Evolutionary conservation across 30 jellyfish, hydroid and myxozoan genomes (phyloP).

Genomic region (Chrysaora quinquecirrha): DNA sequence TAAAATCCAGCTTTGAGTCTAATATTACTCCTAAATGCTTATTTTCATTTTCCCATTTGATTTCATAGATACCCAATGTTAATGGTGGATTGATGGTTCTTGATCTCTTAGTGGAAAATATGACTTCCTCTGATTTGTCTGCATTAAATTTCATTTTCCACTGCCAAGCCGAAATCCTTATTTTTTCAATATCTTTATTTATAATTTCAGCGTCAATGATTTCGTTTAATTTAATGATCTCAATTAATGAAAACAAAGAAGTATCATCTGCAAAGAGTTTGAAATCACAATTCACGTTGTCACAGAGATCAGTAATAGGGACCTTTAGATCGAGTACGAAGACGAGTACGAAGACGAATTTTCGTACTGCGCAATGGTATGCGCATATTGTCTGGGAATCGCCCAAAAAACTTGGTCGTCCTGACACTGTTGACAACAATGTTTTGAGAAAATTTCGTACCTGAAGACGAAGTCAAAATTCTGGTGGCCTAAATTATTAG

Average conservation of each 20-base stretch:
- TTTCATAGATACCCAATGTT: not conserved
- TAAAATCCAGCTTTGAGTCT: not conserved
- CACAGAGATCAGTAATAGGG: slow-evolving; percentile 28
- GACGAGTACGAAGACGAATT: no score
- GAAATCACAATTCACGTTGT: slow-evolving; percentile 31
- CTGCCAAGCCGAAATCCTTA: not conserved
- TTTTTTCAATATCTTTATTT: not conserved
- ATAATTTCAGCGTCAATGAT: not conserved
- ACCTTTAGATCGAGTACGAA: no score
- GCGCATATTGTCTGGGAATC: no score
- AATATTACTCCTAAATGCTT: not conserved
- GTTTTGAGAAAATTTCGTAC: no score
- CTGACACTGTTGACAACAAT: no score
- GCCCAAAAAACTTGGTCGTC: no score
- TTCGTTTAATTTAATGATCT: not conserved
- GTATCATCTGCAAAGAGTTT: slow-evolving; percentile 55
- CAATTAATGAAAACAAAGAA: slow-evolving; percentile 3
- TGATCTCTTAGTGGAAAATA: not conserved
- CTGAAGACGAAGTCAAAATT: no score
- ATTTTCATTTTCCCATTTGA: not conserved
- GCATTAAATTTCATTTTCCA: slow-evolving; percentile 3
- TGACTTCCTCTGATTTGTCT: not conserved
- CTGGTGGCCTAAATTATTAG: no score
- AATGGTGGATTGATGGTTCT: not conserved
- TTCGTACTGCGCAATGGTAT: no score